Conservation (phyloP, 2,797 vertebrate species). For the Sitta carolinensis region DNA sequence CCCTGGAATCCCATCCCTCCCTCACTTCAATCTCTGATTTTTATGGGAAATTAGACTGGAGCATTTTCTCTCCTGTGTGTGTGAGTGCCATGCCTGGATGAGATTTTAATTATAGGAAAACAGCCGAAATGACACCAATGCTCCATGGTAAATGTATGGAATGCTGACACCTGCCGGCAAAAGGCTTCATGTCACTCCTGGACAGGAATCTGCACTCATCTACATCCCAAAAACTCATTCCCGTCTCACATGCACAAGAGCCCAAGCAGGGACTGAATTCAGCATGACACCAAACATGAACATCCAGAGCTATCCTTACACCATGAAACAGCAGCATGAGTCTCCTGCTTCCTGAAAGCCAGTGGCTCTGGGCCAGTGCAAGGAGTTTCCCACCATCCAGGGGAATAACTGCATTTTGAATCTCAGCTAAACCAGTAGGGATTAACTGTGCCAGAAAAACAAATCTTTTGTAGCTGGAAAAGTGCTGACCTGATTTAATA, state of each 20-base stretch:
- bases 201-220: neutral
- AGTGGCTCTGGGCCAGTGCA: neutral
- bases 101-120: neutral
- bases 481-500: constrained; percentile 41
- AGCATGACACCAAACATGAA: neutral
- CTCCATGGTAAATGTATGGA: constrained; percentile 17
- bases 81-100: neutral
- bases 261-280: neutral
- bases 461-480: neutral
- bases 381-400: neutral
- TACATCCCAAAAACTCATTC: neutral
- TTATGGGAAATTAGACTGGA: neutral
- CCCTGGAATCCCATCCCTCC: neutral
- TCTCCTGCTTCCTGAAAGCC: neutral
- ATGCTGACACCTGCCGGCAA: constrained; percentile 72
- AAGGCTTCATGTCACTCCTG: neutral
- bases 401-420: neutral
- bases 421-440: neutral
- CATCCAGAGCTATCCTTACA: neutral
- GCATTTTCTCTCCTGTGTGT: neutral
- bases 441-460: constrained; percentile 38
- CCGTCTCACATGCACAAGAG: neutral
- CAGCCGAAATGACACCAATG: neutral
- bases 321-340: neutral
- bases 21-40: neutral